These are phyloP conservation scores for Caerostris extrusa DNA, from an alignment of 1,140 invertebrate species.

Conservation along the genomic window DNA sequence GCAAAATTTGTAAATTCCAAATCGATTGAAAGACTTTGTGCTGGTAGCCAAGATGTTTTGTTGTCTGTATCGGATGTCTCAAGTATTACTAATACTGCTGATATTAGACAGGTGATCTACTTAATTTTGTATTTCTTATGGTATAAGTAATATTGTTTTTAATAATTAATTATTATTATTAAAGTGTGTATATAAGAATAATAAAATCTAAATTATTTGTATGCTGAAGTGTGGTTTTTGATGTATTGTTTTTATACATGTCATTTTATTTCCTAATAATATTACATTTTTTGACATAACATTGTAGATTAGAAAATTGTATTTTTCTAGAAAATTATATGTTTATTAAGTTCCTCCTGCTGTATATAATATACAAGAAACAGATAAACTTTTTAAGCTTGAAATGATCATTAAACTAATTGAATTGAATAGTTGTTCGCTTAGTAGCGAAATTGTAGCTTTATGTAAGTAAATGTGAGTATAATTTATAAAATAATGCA, in stretches of 20 bases:
- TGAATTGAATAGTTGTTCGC: too few species aligned
- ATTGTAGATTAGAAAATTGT: neutral
- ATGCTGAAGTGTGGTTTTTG: neutral
- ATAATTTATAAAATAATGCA: too few species aligned
- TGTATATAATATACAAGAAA: too few species aligned
- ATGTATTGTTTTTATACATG: neutral
- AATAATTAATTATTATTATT: neutral
- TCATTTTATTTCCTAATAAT: neutral
- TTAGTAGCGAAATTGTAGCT: too few species aligned
- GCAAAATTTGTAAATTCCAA: conserved; percentile 57
- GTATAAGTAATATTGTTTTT: neutral
- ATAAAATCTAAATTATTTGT: neutral
- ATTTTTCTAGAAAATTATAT: too few species aligned
- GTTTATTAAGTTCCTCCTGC: too few species aligned
- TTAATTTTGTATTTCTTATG: neutral
- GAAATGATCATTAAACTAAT: too few species aligned
- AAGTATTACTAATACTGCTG: neutral
- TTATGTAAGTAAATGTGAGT: too few species aligned
- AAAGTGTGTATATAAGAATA: neutral
- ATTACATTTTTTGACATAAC: neutral
- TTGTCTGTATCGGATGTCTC: conserved; percentile 24
- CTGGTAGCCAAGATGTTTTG: neutral
- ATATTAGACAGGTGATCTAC: conserved; percentile 64
- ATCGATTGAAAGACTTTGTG: conserved; percentile 36
- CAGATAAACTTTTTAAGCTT: too few species aligned